These are phyloP conservation scores for Neoscelio sp. DNA, from an alignment of 2,888 invertebrate species.

Conservation along the genomic window DNA sequence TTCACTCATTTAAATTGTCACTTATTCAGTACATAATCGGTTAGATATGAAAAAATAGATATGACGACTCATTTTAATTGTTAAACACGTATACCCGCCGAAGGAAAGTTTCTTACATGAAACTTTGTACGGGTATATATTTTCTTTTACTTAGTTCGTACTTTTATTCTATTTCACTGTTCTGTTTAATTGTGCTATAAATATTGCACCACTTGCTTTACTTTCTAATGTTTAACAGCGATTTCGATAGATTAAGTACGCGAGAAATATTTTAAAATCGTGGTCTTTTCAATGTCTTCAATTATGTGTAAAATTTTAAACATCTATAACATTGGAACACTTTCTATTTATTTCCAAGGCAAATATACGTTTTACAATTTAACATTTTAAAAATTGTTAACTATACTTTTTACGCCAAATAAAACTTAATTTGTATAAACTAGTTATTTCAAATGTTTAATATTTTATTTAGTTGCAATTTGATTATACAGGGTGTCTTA, in stretches of 20 bases:
- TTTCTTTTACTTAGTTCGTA: slow-evolving; percentile 61
- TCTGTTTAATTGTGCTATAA: slow-evolving; percentile 60
- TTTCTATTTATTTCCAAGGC: no score
- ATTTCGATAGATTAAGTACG: background rate
- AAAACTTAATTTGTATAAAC: no score
- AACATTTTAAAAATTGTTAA: no score
- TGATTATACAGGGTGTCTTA: no score
- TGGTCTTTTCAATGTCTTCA: slow-evolving; percentile 44
- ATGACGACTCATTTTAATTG: slow-evolving; percentile 46
- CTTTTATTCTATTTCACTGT: slow-evolving; percentile 48
- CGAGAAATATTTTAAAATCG: slow-evolving; percentile 11
- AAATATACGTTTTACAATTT: no score
- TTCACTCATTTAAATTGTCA: slow-evolving; percentile 6
- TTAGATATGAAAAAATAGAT: slow-evolving; percentile 37
- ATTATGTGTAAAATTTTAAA: no score
- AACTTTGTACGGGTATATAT: slow-evolving; percentile 45
- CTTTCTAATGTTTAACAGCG: slow-evolving; percentile 34
- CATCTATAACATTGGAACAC: no score
- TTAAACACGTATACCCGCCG: slow-evolving; percentile 41
- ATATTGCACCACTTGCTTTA: slow-evolving; percentile 39
- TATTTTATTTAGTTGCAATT: no score
- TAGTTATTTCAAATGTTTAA: no score
- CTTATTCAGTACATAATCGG: slow-evolving; percentile 31
- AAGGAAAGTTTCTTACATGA: slow-evolving; percentile 47
- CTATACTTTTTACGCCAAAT: no score